Base-by-base conservation (phyloP, 1,140 invertebrate species). In the Drosophila bipectinata region DNA sequence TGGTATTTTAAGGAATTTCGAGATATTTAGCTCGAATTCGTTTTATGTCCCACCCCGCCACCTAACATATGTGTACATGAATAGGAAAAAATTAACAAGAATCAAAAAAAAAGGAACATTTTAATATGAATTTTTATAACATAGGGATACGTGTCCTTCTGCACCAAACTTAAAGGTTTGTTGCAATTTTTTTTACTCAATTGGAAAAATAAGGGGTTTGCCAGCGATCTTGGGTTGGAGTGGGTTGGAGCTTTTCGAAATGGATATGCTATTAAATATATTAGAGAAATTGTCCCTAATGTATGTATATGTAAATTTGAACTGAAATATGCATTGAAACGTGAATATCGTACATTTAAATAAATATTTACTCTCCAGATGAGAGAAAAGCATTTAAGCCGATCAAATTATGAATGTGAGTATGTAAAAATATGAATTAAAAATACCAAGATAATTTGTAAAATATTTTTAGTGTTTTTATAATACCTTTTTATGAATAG, bases 111-210 rank as follows among this genome's bases (percentile, higher is more conserved):
- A 18, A 15, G 10, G 0, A 21, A 67, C 67, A 78, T 83, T 83
- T 82, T 87, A 77, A 81, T 77, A 57, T 81, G 68, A 57, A 81
- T 81, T 85, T 85, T 87, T 85, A 75, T 87, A 77, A 57, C 49
- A 64, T 68, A 49, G 77, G 77, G 57, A 61, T 69, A 76, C 73
- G 63, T 72, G 49, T 62, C 60, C 72, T 60, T 55, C 47, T 48
- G 61, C 37, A 55, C 51, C 41, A 32, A 69, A 26, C 44, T 39
- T 55, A 45, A 68, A 77, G 66, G 72, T 69, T 81, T 68, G 73
- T 74, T 76, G 68, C 39, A 67, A 79, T 61, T 61, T 79, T 79
- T 79, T 84, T 84, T 85, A 77, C 72, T n/a, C 72, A 53, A 9
- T 39, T 37, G 18, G 34, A 55, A 14, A 15, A 26, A 34, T 44